Base-by-base conservation (phyloP, 2,888 invertebrate species). In the Girardia tigrina region DNA sequence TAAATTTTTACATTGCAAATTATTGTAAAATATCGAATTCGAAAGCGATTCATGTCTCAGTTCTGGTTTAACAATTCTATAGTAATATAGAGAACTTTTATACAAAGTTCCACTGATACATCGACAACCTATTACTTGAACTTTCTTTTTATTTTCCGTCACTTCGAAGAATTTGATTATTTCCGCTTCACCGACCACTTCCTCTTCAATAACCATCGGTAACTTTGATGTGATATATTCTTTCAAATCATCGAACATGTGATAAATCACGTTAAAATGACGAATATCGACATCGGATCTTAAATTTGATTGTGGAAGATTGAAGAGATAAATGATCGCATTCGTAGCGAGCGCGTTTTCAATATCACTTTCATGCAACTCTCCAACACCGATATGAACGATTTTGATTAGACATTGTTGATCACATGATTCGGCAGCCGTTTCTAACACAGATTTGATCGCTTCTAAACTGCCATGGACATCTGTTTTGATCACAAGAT, bases 381-480 rank as follows among this genome's bases (percentile, higher is more conserved):
- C 87, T 0, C 98, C 98, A 0, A 98, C 91, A 0, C 91, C 94
- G 82, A 90, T 92, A 83, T 92, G 90, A 36, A 97, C 88, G 1
- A 98, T 84, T 80, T 92, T 90, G 16, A 98, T 86, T 71, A 88
- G 87, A 80, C 94, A 94, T 77, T 82, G 71, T 26, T 71, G 79
- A 2, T 56, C 4, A n/a, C 56, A 56, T 36, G 76, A 75, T 1
- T 78, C 78, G 0, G 77, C 26, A 76, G 95, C 98, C 0, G 92
- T 90, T 79, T 90, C 90, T 75, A 98, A 82, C 12, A 92, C 90
- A 82, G 95, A 91, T 78, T 94, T 84, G 78, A 98, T 90, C 0
- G 97, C 95, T 84, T 98, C 97, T 70, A 95, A 89, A 0, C 94
- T 93, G 0, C 98, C 98, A 83, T 92, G 90, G 0, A 97, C 95